A percentile compares a stretch with the other conserved stretches of the same genome.
Evolutionary conservation across 2,113 vertebrate genomes (phyloP).

Genomic region (Odocoileus hemionus): DNA sequence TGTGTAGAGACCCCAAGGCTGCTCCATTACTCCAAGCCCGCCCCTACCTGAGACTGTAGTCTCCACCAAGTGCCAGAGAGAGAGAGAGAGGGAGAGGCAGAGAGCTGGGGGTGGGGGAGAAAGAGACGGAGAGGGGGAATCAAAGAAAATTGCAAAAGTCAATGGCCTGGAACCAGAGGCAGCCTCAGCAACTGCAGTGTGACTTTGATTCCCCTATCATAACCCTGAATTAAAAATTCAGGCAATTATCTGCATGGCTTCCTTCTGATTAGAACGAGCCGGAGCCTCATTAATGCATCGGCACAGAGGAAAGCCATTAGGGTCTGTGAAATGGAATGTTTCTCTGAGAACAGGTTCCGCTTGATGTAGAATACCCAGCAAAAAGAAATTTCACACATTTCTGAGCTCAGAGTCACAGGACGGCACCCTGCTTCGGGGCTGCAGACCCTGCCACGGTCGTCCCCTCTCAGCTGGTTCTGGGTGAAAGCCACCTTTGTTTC

Average conservation of each 20-base stretch:
- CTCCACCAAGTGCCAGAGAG: not conserved
- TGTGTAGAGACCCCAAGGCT: constrained; percentile 34
- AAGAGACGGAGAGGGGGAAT: constrained; percentile 62
- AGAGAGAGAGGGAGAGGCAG: not conserved
- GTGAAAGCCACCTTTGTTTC: constrained; percentile 78
- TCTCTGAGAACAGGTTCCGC: constrained; percentile 89
- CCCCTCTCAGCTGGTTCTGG: constrained; percentile 34
- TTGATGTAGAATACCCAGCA: constrained; percentile 80
- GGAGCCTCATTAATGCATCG: constrained; percentile 93
- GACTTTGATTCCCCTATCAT: constrained; percentile 88
- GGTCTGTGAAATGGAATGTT: constrained; percentile 87
- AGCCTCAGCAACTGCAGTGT: constrained; percentile 82
- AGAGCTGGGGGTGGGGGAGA: constrained; percentile 21
- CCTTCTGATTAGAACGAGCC: constrained; percentile 88
- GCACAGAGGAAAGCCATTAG: constrained; percentile 91
- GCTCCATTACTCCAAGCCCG: not conserved
- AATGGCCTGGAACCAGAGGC: constrained; percentile 82
- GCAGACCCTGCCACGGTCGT: not conserved
- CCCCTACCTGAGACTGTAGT: constrained; percentile 39
- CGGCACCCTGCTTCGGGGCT: constrained; percentile 66
- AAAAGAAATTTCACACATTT: constrained; percentile 84
- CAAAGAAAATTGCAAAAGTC: constrained; percentile 83
- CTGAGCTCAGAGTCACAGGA: constrained; percentile 73
- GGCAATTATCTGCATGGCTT: constrained; percentile 98
- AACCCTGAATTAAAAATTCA: constrained; percentile 92